These are phyloP conservation scores for Athrips mouffetella DNA, from an alignment of 2,888 invertebrate species.

Conservation along the genomic window DNA sequence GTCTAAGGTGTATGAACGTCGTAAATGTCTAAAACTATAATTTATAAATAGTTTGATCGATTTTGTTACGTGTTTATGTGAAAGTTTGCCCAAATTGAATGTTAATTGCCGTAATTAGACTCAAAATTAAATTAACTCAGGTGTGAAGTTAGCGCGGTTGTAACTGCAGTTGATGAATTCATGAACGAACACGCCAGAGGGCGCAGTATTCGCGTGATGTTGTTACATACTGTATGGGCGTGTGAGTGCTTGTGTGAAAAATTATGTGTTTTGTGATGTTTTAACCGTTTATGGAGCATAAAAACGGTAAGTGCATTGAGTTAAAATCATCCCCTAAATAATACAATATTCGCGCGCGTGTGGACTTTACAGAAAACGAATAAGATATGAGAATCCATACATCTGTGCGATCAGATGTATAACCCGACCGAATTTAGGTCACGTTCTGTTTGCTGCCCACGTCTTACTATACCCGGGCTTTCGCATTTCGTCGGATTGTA, in stretches of 20 bases:
- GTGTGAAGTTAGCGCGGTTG: conserved; percentile 58
- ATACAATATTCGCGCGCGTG: conserved; percentile 35
- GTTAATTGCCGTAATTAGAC: conserved; percentile 34
- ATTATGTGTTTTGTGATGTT: conserved; percentile 72
- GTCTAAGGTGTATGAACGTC: conserved; percentile 19
- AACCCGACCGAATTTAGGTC: conserved; percentile 63
- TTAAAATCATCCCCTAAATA: conserved; percentile 33
- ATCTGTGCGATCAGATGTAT: conserved; percentile 70
- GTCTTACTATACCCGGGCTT: conserved; percentile 44
- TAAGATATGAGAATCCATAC: conserved; percentile 64
- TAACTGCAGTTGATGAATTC: conserved; percentile 34
- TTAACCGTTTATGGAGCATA: conserved; percentile 56
- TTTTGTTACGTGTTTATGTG: conserved; percentile 28
- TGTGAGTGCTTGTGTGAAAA: conserved; percentile 76
- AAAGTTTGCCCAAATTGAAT: conserved; percentile 34
- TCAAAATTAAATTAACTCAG: conserved; percentile 53
- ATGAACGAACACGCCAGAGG: conserved; percentile 55
- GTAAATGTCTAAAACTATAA: conserved; percentile 17
- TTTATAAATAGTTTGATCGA: conserved; percentile 8
- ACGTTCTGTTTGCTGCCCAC: conserved; percentile 42
- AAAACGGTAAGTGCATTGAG: conserved; percentile 61
- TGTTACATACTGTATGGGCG: conserved; percentile 74
- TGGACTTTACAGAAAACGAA: conserved; percentile 52
- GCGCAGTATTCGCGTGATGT: conserved; percentile 75
- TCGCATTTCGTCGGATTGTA: conserved; percentile 50